phyloP scores from a whole-genome alignment of 2,113 vertebrate genomes.

The Noctilio leporinus region DNA sequence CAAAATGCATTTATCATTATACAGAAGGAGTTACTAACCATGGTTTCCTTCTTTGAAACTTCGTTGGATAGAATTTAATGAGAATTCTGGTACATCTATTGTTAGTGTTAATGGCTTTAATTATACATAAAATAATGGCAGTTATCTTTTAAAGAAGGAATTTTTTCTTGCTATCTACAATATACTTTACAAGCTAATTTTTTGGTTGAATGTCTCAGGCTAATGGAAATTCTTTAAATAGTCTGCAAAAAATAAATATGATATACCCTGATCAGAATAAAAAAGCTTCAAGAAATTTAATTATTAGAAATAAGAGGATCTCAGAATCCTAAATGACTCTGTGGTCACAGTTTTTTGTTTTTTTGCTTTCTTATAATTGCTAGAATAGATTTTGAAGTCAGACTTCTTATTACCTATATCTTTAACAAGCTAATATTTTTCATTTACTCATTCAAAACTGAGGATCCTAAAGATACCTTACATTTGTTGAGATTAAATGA shows the following conservation, averaged over 20 bases:
- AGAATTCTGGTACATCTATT: neutral
- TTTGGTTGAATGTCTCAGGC: neutral
- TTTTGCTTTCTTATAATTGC: neutral
- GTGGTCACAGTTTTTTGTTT: neutral
- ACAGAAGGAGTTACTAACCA: neutral
- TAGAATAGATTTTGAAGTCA: conserved; percentile 1
- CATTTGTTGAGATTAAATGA: neutral
- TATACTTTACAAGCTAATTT: neutral
- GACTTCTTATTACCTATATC: neutral
- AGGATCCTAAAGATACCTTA: neutral
- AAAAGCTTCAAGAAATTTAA: neutral
- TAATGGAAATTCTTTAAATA: neutral
- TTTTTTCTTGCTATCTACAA: neutral
- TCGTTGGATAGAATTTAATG: neutral
- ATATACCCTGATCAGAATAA: neutral
- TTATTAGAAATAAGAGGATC: neutral
- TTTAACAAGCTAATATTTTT: neutral
- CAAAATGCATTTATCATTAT: neutral
- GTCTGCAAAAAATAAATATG: neutral
- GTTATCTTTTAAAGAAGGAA: neutral
- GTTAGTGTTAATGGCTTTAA: neutral
- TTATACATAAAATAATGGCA: neutral
- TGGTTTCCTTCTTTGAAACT: neutral
- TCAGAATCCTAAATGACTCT: neutral
- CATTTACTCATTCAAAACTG: neutral